A percentile compares a stretch with the other conserved stretches of the same genome.
These are phyloP conservation scores for Brachystomella parvula DNA, from an alignment of 1,140 invertebrate genomes.

Conservation along the genomic window DNA sequence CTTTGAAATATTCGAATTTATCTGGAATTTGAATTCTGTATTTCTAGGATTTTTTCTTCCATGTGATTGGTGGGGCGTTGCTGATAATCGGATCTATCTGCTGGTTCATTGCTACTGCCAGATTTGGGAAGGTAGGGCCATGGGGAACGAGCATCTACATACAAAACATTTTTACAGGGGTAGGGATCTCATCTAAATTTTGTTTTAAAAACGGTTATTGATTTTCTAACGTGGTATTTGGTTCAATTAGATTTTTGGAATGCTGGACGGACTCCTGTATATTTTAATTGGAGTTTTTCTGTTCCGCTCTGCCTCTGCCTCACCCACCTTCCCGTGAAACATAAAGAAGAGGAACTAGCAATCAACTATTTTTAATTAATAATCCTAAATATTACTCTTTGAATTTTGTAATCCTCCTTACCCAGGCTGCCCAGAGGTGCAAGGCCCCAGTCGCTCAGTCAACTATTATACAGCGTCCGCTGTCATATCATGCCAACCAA, in stretches of 20 bases:
- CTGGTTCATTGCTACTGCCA: neutral
- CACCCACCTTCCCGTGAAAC: no score
- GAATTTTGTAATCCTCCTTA: no score
- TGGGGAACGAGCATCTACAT: neutral
- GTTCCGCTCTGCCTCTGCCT: no score
- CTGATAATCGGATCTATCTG: neutral
- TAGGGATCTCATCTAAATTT: neutral
- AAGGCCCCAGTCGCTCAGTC: no score
- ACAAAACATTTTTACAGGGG: slow-evolving; percentile 3
- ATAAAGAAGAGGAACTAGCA: no score
- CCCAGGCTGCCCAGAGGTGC: no score
- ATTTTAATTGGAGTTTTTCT: neutral
- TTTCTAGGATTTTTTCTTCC: neutral
- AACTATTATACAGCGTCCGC: no score
- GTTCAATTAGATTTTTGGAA: neutral
- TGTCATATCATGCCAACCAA: no score
- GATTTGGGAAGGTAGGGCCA: neutral
- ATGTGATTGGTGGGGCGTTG: neutral
- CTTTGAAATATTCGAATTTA: no score
- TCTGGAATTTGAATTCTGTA: neutral
- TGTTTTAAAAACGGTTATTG: neutral
- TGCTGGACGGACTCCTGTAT: neutral
- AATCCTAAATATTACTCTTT: no score
- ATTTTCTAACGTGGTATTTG: neutral
- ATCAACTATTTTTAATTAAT: no score